Evolutionary conservation across 2,113 vertebrate genomes (phyloP).

Genomic region (Desmodus rotundus): DNA sequence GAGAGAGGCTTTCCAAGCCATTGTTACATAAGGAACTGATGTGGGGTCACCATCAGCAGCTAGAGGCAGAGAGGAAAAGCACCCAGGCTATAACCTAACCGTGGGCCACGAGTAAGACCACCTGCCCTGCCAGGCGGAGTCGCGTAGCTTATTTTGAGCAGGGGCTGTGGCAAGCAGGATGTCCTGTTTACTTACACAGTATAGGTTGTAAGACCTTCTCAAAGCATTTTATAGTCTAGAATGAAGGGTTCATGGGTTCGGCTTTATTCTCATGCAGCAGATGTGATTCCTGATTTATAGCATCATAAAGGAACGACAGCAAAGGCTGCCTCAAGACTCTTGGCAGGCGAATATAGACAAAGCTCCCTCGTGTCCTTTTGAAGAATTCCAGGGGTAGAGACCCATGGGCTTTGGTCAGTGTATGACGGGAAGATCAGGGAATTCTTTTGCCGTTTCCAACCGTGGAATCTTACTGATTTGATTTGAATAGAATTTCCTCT

Average conservation of each 20-base stretch:
- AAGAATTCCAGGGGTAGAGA: slow-evolving; percentile 16
- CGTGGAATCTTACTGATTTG: background rate
- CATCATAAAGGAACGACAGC: background rate
- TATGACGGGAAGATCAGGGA: slow-evolving; percentile 16
- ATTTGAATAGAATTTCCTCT: slow-evolving; percentile 53
- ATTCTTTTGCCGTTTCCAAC: slow-evolving; percentile 35
- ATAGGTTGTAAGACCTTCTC: background rate
- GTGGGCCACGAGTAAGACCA: background rate
- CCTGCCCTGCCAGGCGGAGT: background rate
- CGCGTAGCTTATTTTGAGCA: background rate
- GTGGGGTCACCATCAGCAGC: background rate
- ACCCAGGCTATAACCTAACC: background rate
- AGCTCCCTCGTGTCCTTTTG: background rate
- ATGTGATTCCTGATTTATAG: slow-evolving; percentile 1
- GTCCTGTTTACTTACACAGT: background rate
- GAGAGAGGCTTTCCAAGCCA: background rate
- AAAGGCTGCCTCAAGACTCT: background rate
- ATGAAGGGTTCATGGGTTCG: background rate
- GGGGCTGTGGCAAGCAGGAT: background rate
- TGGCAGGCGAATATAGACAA: background rate
- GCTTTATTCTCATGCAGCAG: background rate
- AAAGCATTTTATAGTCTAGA: background rate
- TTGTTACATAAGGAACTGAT: background rate
- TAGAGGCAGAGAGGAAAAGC: background rate
- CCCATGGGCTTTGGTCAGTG: background rate